These are phyloP conservation scores for Zapus hudsonius DNA, from an alignment of 2,113 vertebrate species.

Conservation along the genomic window DNA sequence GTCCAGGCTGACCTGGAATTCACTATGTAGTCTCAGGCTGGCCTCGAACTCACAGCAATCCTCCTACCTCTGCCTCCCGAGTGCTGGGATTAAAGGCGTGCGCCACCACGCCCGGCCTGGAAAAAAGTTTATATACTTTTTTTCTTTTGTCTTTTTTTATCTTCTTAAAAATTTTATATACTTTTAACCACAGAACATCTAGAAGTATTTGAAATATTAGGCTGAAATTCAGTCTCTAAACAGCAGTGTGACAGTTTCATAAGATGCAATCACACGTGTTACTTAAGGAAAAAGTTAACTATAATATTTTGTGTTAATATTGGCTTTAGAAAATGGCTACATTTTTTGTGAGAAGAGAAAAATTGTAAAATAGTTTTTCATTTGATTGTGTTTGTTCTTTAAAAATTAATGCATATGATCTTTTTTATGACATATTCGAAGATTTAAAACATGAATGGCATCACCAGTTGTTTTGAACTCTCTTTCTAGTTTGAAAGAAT, in stretches of 20 bases:
- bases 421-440: conserved; percentile 48
- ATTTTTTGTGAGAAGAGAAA: conserved; percentile 15
- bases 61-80: too few relatives aligned
- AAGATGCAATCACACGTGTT: background rate
- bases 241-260: background rate
- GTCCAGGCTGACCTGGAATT: too few relatives aligned
- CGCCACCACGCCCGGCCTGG: too few relatives aligned
- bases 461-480: background rate
- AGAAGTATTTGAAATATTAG: conserved; percentile 24
- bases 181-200: background rate
- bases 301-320: background rate
- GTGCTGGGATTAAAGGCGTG: too few relatives aligned
- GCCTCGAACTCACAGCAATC: too few relatives aligned
- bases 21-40: too few relatives aligned
- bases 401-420: background rate
- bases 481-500: background rate
- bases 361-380: conserved; percentile 13
- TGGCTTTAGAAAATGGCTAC: conserved; percentile 34
- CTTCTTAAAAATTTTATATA: too few relatives aligned
- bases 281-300: conserved; percentile 7
- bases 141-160: too few relatives aligned
- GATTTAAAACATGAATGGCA: background rate
- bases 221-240: conserved; percentile 11
- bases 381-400: background rate
- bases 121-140: too few relatives aligned